phyloP scores from a whole-genome alignment of 1,140 invertebrate species.

The Hestina assimilis region DNA sequence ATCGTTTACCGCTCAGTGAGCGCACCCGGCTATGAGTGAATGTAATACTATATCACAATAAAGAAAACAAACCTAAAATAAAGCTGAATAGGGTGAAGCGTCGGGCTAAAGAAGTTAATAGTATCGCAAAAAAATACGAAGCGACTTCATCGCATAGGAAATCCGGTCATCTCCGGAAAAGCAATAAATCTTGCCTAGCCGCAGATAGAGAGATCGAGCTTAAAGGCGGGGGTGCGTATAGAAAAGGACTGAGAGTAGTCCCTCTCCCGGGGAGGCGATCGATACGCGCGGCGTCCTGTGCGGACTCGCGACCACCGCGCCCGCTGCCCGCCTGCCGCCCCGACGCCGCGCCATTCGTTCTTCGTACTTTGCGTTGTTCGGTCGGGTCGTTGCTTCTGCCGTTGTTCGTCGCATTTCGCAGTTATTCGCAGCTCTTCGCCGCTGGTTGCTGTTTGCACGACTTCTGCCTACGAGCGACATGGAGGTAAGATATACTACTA shows the following conservation, averaged over 20 bases:
- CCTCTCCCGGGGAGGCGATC: conserved; percentile 55
- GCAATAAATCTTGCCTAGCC: conserved; percentile 60
- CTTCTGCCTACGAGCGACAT: background rate
- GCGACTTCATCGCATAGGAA: conserved; percentile 32
- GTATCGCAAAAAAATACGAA: background rate
- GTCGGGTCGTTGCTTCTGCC: background rate
- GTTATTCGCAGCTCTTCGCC: background rate
- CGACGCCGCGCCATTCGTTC: background rate
- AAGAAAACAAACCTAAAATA: background rate
- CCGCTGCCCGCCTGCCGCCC: conserved; percentile 26
- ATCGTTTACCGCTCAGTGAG: no score
- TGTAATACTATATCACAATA: no score
- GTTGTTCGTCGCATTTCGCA: background rate
- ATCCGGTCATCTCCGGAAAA: conserved; percentile 62
- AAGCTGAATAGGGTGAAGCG: background rate
- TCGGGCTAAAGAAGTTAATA: background rate
- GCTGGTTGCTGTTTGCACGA: background rate
- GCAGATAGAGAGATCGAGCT: conserved; percentile 53
- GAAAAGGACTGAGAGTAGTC: conserved; percentile 33
- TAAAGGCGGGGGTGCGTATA: conserved; percentile 37
- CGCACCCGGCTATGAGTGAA: no score
- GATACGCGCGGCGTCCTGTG: conserved; percentile 57
- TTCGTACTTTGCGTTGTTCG: background rate
- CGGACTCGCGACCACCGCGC: conserved; percentile 32
- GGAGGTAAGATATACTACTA: background rate